Base-by-base conservation (phyloP, 2,888 invertebrate genomes). In the Pharmacophagus antenor region DNA sequence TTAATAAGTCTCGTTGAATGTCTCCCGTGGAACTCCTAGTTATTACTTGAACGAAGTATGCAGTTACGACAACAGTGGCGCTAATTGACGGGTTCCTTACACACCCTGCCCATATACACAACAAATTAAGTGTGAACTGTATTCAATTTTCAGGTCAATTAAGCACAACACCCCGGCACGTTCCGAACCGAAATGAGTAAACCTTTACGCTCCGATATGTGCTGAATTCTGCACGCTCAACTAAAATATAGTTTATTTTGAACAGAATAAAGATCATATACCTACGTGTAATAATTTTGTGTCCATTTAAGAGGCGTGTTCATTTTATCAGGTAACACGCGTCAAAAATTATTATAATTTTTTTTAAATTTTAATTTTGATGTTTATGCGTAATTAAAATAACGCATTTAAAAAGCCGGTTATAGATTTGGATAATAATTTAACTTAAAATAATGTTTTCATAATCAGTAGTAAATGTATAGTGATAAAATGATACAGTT, bases 101-200 rank as follows among this genome's bases (percentile, higher is more conserved):
- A 63, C 66, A 62, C 61, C 70, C 59, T 61, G 58, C 61, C 67
- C 57, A 67, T 63, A 66, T 68, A 64, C 63, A 65, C 67, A 63
- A 63, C 63, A 71, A 77, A 83, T 76, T 79, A 79, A 67, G 75
- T 76, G 77, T 71, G 70, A 84, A 84, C 71, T 73, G 73, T 74
- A 71, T 62, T 53, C 63, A 67, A 78, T 80, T 82, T 80, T 79
- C 74, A 70, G 77, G 72, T 69, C 80, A 83, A 84, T 84, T 84
- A 78, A 65, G 63, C 66, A 65, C 67, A 65, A 71, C 80, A 73
- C 79, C 74, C 76, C 74, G 68, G 71, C 70, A 69, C 72, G 74
- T 70, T 72, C 74, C 76, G 71, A 70, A 71, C 72, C 71, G 70
- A 80, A 81, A 75, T 78, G 73, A 71, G 70, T 60, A 56, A 70